Evolutionary conservation across 2,113 vertebrate genomes (phyloP), one percentile per base, ranked within the genome.

Genomic region (Phalacrocorax pelagicus): DNA sequence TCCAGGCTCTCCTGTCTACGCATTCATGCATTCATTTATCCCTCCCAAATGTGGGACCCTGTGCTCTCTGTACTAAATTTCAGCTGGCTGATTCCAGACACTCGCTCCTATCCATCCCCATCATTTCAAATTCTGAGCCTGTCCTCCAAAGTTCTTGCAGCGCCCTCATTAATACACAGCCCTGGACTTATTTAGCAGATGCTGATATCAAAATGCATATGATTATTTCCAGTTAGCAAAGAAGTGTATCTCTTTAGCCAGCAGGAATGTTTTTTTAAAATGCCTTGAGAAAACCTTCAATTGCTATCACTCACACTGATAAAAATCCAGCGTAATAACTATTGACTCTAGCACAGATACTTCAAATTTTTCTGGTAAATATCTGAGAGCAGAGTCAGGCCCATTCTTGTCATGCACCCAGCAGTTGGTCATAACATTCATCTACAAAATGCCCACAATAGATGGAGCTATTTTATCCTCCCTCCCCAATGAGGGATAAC

Each of bases 141-240:
- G 82, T 80, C 74, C 79, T 95, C 81, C 29, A 23, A 96, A 96
- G 94, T 96, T 96, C 93, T 96, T 94, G 42, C 88, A 86, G 85
- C n/a, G 21, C 55, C 71, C 93, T 97, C 92, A 96, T 96, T 97
- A 97, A 95, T 96, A 95, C 70, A 59, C 78, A 95, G 67, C 74
- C 51, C 59, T 58, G 77, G 83, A 92, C 81, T 95, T 96, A 89
- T 89, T 95, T 96, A 96, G 96, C 94, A 97, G 94, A 94, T 96
- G 87, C 78, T 94, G 89, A 90, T 95, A 91, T 87, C 81, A 95
- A 97, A 96, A 97, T 91, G 94, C 86, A 78, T 93, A 94, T 70
- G 84, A 97, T 94, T 93, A 90, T 77, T 89, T 93, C 91, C 95
- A 87, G 88, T 92, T 95, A 94, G 92, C 58, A 85, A 87, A 92